Percentiles rank a stretch among this genome's conserved stretches.
Conservation (phyloP, 1,140 invertebrate genomes). For the Hermetia illucens region DNA sequence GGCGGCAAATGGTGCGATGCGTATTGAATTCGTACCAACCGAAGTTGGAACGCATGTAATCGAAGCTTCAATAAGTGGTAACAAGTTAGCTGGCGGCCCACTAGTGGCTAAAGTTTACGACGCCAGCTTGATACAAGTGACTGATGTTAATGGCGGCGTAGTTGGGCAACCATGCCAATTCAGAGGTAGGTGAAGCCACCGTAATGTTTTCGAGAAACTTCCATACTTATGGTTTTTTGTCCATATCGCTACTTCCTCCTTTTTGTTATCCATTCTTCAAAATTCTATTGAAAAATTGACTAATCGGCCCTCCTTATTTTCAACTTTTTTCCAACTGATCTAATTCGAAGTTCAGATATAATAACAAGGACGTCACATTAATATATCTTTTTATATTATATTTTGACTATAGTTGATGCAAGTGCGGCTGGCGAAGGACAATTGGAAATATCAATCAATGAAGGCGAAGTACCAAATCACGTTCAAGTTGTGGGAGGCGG, state of each 20-base stretch:
- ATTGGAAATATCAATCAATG: constrained; percentile 94
- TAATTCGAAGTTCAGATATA: too few relatives aligned
- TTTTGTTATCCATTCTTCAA: too few relatives aligned
- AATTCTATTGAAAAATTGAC: too few relatives aligned
- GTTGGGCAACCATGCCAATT: constrained; percentile 88
- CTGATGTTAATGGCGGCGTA: constrained; percentile 79
- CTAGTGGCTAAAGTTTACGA: constrained; percentile 88
- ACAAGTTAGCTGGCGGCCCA: constrained; percentile 72
- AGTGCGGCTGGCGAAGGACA: constrained; percentile 93
- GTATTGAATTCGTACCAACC: constrained; percentile 77
- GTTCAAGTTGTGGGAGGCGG: constrained; percentile 91
- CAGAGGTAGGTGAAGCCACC: constrained; percentile 45
- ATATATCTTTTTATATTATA: too few relatives aligned
- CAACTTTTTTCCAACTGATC: too few relatives aligned
- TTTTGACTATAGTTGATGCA: constrained; percentile 66
- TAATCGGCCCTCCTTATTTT: too few relatives aligned
- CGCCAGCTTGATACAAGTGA: constrained; percentile 77
- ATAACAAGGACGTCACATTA: too few relatives aligned
- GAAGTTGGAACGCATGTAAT: constrained; percentile 86
- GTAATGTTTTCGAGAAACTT: constrained; percentile 2
- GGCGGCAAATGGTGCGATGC: constrained; percentile 57
- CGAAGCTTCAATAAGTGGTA: constrained; percentile 71
- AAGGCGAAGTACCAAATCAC: constrained; percentile 95
- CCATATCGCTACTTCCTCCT: too few relatives aligned
- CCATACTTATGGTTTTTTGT: too few relatives aligned